These are phyloP conservation scores for Coregonus ussuriensis DNA, from an alignment of 2,797 vertebrate genomes.

Conservation along the genomic window DNA sequence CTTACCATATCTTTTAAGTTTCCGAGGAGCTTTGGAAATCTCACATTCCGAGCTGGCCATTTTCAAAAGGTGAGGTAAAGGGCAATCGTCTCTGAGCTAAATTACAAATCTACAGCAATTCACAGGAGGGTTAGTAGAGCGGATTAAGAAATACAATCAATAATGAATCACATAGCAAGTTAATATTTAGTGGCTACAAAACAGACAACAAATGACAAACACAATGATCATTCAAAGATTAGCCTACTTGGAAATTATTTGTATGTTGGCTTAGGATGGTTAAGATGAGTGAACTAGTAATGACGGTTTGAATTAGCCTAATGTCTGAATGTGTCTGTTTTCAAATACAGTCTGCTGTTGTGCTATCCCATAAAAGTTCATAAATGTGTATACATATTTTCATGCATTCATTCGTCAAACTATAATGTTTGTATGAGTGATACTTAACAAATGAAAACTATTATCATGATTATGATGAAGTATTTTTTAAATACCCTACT, in stretches of 20 bases:
- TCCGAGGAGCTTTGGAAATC: constrained; percentile 66
- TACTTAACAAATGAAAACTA: too few relatives aligned
- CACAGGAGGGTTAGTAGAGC: constrained; percentile 85
- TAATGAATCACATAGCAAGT: constrained; percentile 74
- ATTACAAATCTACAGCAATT: constrained; percentile 91
- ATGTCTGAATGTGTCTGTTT: not conserved
- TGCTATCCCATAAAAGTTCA: not conserved
- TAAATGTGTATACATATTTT: not conserved
- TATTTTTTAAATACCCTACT: too few relatives aligned
- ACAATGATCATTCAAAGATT: not conserved
- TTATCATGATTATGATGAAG: too few relatives aligned
- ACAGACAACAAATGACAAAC: constrained; percentile 44
- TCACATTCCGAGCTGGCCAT: constrained; percentile 84
- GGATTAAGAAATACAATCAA: constrained; percentile 65
- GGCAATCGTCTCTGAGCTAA: constrained; percentile 84
- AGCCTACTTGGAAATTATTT: not conserved
- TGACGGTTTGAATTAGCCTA: not conserved
- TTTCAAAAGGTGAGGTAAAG: constrained; percentile 87
- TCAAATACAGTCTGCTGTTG: not conserved
- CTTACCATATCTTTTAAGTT: constrained; percentile 88
- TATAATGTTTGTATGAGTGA: not conserved
- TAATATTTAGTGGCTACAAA: constrained; percentile 44
- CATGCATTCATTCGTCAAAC: not conserved
- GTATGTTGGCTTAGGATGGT: not conserved
- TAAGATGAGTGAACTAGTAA: not conserved